phyloP scores from a whole-genome alignment of 2,113 vertebrate species.

The Verasper variegatus region DNA sequence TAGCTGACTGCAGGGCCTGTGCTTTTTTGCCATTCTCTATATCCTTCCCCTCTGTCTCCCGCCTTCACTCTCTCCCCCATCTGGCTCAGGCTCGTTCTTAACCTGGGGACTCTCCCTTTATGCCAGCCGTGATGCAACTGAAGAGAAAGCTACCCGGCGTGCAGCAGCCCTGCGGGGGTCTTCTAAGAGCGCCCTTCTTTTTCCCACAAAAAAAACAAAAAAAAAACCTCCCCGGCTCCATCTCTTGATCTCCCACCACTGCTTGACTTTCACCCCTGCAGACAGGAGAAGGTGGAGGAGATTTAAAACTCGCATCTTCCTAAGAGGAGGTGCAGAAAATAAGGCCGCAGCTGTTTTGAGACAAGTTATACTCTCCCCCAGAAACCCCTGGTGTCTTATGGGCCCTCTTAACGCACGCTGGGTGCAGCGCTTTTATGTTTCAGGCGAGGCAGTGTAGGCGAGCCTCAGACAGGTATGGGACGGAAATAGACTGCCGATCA shows the following conservation, averaged over 20 bases:
- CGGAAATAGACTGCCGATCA: constrained; percentile 32
- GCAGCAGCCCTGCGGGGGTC: constrained; percentile 58
- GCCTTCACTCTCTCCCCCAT: constrained; percentile 53
- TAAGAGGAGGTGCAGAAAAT: constrained; percentile 25
- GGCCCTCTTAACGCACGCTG: neutral
- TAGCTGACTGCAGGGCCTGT: constrained; percentile 56
- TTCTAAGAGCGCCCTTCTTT: constrained; percentile 63
- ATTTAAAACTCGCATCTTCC: neutral
- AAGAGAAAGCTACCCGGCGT: constrained; percentile 72
- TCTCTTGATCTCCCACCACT: constrained; percentile 61
- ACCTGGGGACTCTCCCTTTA: constrained; percentile 69
- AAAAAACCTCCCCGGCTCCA: constrained; percentile 6
- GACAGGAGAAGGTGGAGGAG: constrained; percentile 14
- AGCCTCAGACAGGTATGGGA: neutral
- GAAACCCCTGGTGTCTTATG: neutral
- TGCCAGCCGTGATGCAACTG: constrained; percentile 81
- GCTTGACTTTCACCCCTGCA: constrained; percentile 46
- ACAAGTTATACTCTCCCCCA: constrained; percentile 25
- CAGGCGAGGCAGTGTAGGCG: neutral
- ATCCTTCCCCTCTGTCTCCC: constrained; percentile 39
- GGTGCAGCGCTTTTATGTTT: constrained; percentile 4
- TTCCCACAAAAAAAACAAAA: neutral
- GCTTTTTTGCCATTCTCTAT: constrained; percentile 50
- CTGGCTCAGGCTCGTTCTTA: constrained; percentile 70
- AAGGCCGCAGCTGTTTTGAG: constrained; percentile 30